Evolutionary conservation across 2,888 invertebrate genomes (phyloP).

Genomic region (Nemoura dubitans): DNA sequence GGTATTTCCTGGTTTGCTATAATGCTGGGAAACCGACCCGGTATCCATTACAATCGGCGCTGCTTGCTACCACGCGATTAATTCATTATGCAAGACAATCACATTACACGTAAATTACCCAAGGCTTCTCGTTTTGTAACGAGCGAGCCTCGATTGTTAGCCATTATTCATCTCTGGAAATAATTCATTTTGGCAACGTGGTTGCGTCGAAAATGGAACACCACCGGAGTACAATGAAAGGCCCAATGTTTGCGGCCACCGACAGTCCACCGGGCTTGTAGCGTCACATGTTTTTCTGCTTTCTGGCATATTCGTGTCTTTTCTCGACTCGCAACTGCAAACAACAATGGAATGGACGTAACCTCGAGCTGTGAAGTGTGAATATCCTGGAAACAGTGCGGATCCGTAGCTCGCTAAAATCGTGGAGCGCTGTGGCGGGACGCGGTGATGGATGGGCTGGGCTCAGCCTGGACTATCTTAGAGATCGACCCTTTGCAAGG

Average conservation of each 20-base stretch:
- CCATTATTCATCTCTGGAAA: slow-evolving; percentile 1
- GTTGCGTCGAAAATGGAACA: not conserved
- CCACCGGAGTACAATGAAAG: not conserved
- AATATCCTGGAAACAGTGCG: not conserved
- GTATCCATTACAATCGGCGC: not conserved
- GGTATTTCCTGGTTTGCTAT: slow-evolving; percentile 12
- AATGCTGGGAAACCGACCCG: not conserved
- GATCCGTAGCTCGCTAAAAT: not conserved
- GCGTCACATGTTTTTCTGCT: not conserved
- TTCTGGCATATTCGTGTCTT: slow-evolving; percentile 12
- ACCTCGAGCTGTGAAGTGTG: not conserved
- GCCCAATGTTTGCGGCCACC: not conserved
- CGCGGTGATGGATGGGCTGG: not conserved
- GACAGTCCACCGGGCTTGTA: not conserved
- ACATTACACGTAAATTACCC: not conserved
- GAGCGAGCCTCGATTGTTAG: not conserved
- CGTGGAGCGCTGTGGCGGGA: not conserved
- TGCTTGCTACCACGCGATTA: not conserved
- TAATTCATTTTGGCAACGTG: not conserved
- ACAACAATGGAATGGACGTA: not conserved
- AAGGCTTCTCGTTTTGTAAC: not conserved
- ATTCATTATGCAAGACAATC: not conserved
- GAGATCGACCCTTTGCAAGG: not conserved
- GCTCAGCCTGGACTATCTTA: not conserved
- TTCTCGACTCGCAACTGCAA: not conserved